Evolutionary conservation across 1,140 invertebrate species (phyloP).

Genomic region (Lethrus apterus): DNA sequence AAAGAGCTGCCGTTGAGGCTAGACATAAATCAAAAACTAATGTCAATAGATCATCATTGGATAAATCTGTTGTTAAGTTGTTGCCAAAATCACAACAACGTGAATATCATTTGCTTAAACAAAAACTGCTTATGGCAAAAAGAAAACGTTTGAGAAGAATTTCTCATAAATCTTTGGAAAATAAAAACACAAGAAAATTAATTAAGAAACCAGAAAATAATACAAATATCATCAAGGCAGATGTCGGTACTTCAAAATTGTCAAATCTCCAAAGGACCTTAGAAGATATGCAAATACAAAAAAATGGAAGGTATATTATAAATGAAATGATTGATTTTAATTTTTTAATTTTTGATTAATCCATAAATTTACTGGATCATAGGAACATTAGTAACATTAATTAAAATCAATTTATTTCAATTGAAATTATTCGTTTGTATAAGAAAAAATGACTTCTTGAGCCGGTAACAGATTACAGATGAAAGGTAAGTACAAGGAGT

Average conservation of each 20-base stretch:
- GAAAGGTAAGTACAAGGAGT: slow-evolving; percentile 37
- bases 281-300: slow-evolving; percentile 27
- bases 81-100: slow-evolving; percentile 35
- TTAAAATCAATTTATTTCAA: slow-evolving; percentile 1
- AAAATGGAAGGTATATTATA: slow-evolving; percentile 32
- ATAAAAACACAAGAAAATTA: slow-evolving; percentile 7
- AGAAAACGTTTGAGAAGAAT: slow-evolving; percentile 19
- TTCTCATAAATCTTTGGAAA: not conserved
- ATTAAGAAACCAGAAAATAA: not conserved
- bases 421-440: not conserved
- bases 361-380: not conserved
- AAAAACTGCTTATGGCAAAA: slow-evolving; percentile 27
- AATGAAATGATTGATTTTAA: slow-evolving; percentile 2
- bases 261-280: slow-evolving; percentile 22
- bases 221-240: slow-evolving; percentile 3
- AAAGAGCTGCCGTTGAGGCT: slow-evolving; percentile 36
- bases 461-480: slow-evolving; percentile 35
- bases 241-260: not conserved
- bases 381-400: not conserved
- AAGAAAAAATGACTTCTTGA: slow-evolving; percentile 14
- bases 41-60: slow-evolving; percentile 11
- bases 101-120: slow-evolving; percentile 34
- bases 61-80: slow-evolving; percentile 35
- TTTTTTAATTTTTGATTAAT: not conserved
- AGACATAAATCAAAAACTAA: slow-evolving; percentile 16